Evolutionary conservation across 2,113 vertebrate genomes (phyloP).

Genomic region (Orientallactaga bullata): DNA sequence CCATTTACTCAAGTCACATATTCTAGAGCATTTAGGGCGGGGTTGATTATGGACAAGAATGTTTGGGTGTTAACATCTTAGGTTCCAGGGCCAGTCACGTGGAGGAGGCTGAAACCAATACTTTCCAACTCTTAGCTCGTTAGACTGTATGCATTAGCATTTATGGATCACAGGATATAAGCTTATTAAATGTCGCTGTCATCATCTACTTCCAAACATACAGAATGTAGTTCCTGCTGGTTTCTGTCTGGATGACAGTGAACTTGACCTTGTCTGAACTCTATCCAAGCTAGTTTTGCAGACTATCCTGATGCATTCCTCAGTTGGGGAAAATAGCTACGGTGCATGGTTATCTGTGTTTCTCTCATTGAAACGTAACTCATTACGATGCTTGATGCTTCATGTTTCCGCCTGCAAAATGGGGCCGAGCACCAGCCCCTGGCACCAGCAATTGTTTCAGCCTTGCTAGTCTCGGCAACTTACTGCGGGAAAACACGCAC

Average conservation of each 20-base stretch:
- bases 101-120: not conserved
- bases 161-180: not conserved
- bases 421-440: not conserved
- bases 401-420: constrained; percentile 39
- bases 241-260: not conserved
- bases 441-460: not conserved
- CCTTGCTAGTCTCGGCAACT: not conserved
- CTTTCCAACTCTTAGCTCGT: not conserved
- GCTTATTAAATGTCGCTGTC: not conserved
- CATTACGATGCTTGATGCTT: not conserved
- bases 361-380: not conserved
- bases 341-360: not conserved
- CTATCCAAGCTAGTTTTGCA: not conserved
- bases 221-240: not conserved
- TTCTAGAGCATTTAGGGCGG: not conserved
- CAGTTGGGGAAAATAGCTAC: not conserved
- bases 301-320: not conserved
- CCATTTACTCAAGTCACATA: not conserved
- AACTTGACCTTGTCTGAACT: not conserved
- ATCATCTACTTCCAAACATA: not conserved
- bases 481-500: not conserved
- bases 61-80: not conserved
- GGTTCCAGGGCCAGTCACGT: too few relatives aligned
- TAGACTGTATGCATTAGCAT: not conserved
- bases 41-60: not conserved